Base-by-base conservation (phyloP, 2,797 vertebrate genomes). In the Bovichtus diacanthus region DNA sequence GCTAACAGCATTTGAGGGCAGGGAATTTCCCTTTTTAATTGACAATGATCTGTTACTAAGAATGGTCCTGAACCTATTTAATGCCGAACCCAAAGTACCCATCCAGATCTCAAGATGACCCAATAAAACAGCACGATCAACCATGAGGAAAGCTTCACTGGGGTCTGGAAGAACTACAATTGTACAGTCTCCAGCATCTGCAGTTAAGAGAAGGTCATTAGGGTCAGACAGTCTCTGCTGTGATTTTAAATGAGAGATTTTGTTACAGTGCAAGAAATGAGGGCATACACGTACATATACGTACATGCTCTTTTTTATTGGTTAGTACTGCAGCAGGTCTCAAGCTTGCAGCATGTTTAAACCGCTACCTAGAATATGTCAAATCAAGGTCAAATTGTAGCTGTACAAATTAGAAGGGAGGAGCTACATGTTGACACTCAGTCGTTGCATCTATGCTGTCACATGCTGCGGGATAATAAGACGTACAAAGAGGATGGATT, bases 21-120 rank as follows among this genome's bases (percentile, higher is more conserved):
- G 21, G 15, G 27, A 29, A 67, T 78, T 73, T 66, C 29, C 29
- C 19, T 73, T 73, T 77, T 69, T 80, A 82, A 78, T 80, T 67
- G 51, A 66, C 78, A 79, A 61, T 82, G 75, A 87, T 74, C 47
- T 68, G 53, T 77, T 71, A 38, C 44, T 60, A 61, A 74, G 55
- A 82, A 29, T 23, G 50, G 41, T 58, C 75, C 36, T 51, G 72
- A 79, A 81, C 38, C 47, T 66, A 65, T 60, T 44, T 46, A 62
- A 70, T 71, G 69, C 58, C 76, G 67, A 64, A 82, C 51, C 53
- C 46, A 67, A 81, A 80, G 66, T 46, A 66, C 47, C 68, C 49
- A 79, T 79, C 36, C 47, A 60, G 25, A 66, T 66, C 64, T 71
- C 38, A 2, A 76, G 76, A 88, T 34, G 74, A 81, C 23, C 58